Base-by-base conservation (phyloP, 2,113 vertebrate species). In the Hippocampus zosterae region DNA sequence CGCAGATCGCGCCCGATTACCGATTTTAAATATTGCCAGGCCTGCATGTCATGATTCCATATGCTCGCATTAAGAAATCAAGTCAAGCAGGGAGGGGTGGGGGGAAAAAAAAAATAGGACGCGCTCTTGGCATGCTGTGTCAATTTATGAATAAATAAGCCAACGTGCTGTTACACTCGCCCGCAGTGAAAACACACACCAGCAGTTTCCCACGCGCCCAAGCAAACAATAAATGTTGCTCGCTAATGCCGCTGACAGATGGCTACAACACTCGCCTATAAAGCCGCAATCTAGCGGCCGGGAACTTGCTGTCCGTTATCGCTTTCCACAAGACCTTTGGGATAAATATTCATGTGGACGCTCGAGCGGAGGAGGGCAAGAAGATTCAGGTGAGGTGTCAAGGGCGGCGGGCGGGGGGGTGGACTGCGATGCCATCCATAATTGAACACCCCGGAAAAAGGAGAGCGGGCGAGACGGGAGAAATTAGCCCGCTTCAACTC, bases 141-240 rank as follows among this genome's bases (percentile, higher is more conserved):
- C 57, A 85, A 77, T 84, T 81, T 81, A 85, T 89, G 81, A 90
- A 91, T 90, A 90, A 90, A 88, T 91, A 88, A 91, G 65, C 42
- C 65, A 83, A 76, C 86, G 84, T 89, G 81, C 82, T 91, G 86
- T 87, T 87, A 18, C 15, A 16, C 27, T 33, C 79, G 87, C 87
- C 86, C 65, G 79, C 68, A 81, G 85, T 84, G 78, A 84, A 83
- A 85, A 81, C 81, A 86, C 82, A 85, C 78, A 81, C 72, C 71
- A 84, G 74, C 83, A 80, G 68, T 73, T 65, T 48, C 29, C 23
- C 18, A 33, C 13, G 29, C 23, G 18, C 33, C 21, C 33, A 63
- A 41, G 10, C 21, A 63, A 53, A 71, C 12, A 61, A 66, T 59
- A 40, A 41, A 21, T 9, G 53, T 70, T 69, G 68, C 62, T 67